A percentile compares a stretch with the other conserved stretches of the same genome.
Conservation (phyloP, 2,797 vertebrate genomes). For the Oreochromis mossambicus region DNA sequence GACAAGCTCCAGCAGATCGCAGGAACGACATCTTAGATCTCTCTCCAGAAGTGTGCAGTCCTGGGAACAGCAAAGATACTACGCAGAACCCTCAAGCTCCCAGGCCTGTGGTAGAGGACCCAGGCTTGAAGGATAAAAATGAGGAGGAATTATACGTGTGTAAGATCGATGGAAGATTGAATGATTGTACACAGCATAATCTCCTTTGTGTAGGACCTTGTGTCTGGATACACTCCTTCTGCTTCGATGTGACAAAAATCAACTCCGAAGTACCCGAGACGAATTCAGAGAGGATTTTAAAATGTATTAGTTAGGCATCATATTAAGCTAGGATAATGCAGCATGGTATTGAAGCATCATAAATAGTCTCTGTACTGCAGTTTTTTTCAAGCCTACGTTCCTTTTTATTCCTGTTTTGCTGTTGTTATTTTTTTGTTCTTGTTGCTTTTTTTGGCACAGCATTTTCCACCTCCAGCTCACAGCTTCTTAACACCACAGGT, state of each 20-base stretch:
- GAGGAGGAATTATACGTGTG: not conserved
- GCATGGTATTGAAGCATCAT: not conserved
- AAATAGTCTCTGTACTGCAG: not conserved
- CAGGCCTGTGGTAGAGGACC: not conserved
- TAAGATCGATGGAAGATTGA: not conserved
- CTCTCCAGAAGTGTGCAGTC: not conserved
- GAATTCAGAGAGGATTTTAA: not conserved
- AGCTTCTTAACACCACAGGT: slow-evolving; percentile 4
- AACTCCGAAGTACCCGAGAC: not conserved
- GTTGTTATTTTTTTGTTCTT: not conserved
- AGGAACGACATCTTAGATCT: not conserved
- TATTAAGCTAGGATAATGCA: slow-evolving; percentile 5
- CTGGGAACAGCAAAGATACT: not conserved
- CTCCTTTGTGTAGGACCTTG: not conserved
- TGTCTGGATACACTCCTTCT: not conserved
- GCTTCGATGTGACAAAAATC: not conserved
- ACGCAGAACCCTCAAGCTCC: not conserved
- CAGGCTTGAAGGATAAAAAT: not conserved
- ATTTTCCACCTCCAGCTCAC: slow-evolving; percentile 6
- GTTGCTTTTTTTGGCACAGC: slow-evolving; percentile 6
- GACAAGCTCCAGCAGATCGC: not conserved
- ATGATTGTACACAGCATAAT: not conserved
- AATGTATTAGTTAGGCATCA: not conserved
- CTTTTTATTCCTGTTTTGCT: not conserved
- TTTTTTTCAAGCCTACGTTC: not conserved